phyloP scores from a whole-genome alignment of 2,888 invertebrate species.

The Congeria kusceri region DNA sequence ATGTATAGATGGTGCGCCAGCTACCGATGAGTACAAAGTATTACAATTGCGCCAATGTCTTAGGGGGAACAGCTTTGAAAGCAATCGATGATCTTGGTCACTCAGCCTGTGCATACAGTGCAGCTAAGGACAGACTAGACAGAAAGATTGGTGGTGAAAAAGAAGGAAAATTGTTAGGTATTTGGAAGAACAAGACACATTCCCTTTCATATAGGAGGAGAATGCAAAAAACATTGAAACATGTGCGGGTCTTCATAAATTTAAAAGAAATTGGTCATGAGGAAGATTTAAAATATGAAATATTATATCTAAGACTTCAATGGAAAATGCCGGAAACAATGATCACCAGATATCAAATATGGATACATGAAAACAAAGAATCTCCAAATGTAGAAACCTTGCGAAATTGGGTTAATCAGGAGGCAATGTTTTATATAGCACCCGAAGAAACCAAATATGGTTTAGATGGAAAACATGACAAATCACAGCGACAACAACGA shows the following conservation, averaged over 20 bases:
- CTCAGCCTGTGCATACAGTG: slow-evolving; percentile 35
- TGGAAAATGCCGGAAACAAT: slow-evolving; percentile 33
- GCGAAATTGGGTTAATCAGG: slow-evolving; percentile 19
- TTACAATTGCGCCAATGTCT: slow-evolving; percentile 48
- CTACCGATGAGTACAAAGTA: slow-evolving; percentile 36
- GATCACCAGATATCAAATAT: too few relatives aligned
- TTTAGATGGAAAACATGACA: too few relatives aligned
- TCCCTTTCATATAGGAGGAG: slow-evolving; percentile 14
- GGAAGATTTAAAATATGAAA: slow-evolving; percentile 27
- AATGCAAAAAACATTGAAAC: slow-evolving; percentile 31
- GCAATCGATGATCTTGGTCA: slow-evolving; percentile 43
- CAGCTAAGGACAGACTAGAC: slow-evolving; percentile 42
- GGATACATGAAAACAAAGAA: not conserved
- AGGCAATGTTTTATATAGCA: slow-evolving; percentile 16
- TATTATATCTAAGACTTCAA: slow-evolving; percentile 30
- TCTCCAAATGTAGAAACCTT: slow-evolving; percentile 27
- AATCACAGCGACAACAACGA: too few relatives aligned
- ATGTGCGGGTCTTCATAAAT: slow-evolving; percentile 42
- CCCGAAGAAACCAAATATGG: slow-evolving; percentile 18
- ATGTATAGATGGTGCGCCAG: slow-evolving; percentile 43
- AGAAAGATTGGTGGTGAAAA: slow-evolving; percentile 37
- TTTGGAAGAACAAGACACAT: slow-evolving; percentile 33
- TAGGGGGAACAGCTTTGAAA: slow-evolving; percentile 33
- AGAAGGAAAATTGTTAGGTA: slow-evolving; percentile 20
- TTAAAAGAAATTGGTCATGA: slow-evolving; percentile 24